Evolutionary conservation across 2,888 invertebrate genomes (phyloP).

Genomic region (Oligia strigilis): DNA sequence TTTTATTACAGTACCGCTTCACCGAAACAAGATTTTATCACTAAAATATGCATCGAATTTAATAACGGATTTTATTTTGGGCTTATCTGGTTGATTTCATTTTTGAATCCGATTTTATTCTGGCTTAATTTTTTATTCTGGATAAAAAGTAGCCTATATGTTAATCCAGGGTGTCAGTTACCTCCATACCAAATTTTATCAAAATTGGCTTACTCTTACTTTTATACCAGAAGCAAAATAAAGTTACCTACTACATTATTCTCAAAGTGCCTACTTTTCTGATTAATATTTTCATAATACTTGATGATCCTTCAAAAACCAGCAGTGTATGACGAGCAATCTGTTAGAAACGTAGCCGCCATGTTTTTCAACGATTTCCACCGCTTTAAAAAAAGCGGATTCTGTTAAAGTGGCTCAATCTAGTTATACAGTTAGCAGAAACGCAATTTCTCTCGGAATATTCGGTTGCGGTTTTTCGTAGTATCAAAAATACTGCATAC

Average conservation of each 20-base stretch:
- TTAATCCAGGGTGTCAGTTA: too few relatives aligned
- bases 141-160: too few relatives aligned
- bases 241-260: not conserved
- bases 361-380: constrained; percentile 47
- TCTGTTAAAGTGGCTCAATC: constrained; percentile 43
- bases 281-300: constrained; percentile 3
- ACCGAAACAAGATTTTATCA: constrained; percentile 33
- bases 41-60: constrained; percentile 42
- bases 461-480: constrained; percentile 1
- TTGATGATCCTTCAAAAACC: constrained; percentile 1
- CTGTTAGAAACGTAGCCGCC: constrained; percentile 21
- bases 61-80: constrained; percentile 28
- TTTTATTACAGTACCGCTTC: constrained; percentile 1
- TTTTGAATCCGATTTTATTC: not conserved
- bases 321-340: constrained; percentile 28
- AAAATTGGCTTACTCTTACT: too few relatives aligned
- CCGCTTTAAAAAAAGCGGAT: constrained; percentile 32
- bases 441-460: constrained; percentile 8
- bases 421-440: constrained; percentile 3
- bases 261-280: not conserved
- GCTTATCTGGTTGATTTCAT: constrained; percentile 19
- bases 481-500: not conserved
- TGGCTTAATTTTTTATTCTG: not conserved
- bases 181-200: too few relatives aligned
- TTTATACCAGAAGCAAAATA: not conserved